A percentile compares a stretch with the other conserved stretches of the same genome.
phyloP scores from a whole-genome alignment of 1,140 invertebrate species.

The Neodiprion fabricii region DNA sequence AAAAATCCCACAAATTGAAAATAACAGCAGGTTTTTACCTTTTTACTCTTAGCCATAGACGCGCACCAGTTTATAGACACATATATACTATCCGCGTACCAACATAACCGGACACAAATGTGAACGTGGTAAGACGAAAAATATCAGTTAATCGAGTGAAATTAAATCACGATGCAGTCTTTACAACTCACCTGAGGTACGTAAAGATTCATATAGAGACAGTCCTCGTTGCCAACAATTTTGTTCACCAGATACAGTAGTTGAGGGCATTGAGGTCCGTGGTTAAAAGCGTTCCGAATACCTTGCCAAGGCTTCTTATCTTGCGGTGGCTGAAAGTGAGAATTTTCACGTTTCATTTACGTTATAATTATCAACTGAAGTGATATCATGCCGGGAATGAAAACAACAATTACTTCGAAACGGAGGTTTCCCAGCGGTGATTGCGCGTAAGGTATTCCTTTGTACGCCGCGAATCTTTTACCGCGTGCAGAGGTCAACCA shows the following conservation, averaged over 20 bases:
- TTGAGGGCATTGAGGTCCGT: slow-evolving; percentile 14
- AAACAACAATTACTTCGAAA: slow-evolving; percentile 45
- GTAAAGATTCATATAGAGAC: slow-evolving; percentile 89
- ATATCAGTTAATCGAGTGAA: too few relatives aligned
- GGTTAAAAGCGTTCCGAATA: slow-evolving; percentile 9
- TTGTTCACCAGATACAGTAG: neutral
- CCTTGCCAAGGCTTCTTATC: neutral
- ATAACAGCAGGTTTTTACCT: too few relatives aligned
- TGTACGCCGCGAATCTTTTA: slow-evolving; percentile 54
- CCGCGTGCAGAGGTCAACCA: slow-evolving; percentile 7
- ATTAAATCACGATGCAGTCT: too few relatives aligned
- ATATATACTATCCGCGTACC: too few relatives aligned
- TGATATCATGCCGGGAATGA: too few relatives aligned
- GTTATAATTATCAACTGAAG: too few relatives aligned
- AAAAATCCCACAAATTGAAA: too few relatives aligned
- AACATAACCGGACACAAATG: too few relatives aligned
- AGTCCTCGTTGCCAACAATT: slow-evolving; percentile 76
- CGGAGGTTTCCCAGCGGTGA: slow-evolving; percentile 56
- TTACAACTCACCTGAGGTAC: slow-evolving; percentile 75
- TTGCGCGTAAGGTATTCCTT: slow-evolving; percentile 60
- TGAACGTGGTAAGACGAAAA: too few relatives aligned
- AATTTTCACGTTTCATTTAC: neutral
- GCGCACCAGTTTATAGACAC: too few relatives aligned
- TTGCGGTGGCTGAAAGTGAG: neutral
- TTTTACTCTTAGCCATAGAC: too few relatives aligned